Evolutionary conservation across 2,888 invertebrate genomes (phyloP), one percentile per base, ranked within the genome.

Genomic region (Sminthurinus aureus): DNA sequence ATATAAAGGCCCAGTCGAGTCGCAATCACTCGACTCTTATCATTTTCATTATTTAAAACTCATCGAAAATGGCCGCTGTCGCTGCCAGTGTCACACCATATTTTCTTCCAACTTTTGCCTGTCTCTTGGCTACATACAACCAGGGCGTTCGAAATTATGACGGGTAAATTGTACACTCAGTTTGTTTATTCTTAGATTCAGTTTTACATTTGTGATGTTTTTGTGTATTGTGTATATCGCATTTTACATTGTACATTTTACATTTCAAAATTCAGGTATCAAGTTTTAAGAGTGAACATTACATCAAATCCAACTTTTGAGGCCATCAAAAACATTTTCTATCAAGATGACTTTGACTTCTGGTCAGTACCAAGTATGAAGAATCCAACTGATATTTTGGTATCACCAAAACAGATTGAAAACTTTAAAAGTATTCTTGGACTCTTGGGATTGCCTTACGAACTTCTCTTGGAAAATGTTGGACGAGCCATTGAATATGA

Each of bases 321-420:
- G 69, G 81, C 86, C 0, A 26, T 88, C 51, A 86, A 85, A 64
- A 86, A 85, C 71, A 81, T 88, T 64, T 88, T 84, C 75, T 58
- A 84, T 20, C 81, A 80, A 80, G 91, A 91, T 18, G 92, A 92
- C 64, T 89, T 93, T 81, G 92, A 93, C 87, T 94, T 94, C 91
- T 93, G 93, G 90, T 92, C 92, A 51, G 91, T 92, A 9, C 93
- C 93, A 0, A 90, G 91, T 78, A 90, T 91, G 82, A 91, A 91
- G 82, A 90, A 90, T 89, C 91, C 93, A 8, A 93, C 94, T 0
- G 96, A 96, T 89, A 91, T 96, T 9, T 92, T 96, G 78, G 93
- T 96, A 15, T 93, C 95, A 0, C 94, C 95, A 0, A 93, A 93
- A 84, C 91, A 86, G 74, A 13, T 22, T 3, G 66, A 76, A 20